A percentile compares a stretch with the other conserved stretches of the same genome.
phyloP scores from a whole-genome alignment of 2,888 invertebrate species.

The Torymus aiolomorphi region DNA sequence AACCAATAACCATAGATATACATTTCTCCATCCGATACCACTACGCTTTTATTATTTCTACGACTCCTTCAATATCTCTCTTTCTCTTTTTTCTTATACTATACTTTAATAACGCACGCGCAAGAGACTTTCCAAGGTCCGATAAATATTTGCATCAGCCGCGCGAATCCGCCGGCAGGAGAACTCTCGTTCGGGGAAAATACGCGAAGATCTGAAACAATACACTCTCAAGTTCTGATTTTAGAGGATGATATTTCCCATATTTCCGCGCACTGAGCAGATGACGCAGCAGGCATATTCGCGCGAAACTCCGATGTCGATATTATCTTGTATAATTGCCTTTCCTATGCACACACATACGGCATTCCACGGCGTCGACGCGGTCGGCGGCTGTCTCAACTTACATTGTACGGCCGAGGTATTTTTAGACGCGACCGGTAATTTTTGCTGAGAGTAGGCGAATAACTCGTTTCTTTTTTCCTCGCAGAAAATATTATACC shows the following conservation, averaged over 20 bases:
- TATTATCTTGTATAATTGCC: conserved; percentile 26
- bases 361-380: too few relatives aligned
- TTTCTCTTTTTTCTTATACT: not conserved
- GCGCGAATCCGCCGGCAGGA: not conserved
- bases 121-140: conserved; percentile 10
- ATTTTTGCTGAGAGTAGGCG: too few relatives aligned
- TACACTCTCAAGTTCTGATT: conserved; percentile 6
- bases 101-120: not conserved
- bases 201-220: conserved; percentile 25
- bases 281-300: not conserved
- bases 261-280: not conserved
- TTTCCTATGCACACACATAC: not conserved
- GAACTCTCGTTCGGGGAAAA: not conserved
- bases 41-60: not conserved
- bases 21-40: too few relatives aligned
- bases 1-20: too few relatives aligned
- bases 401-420: too few relatives aligned
- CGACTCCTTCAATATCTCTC: not conserved
- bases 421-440: too few relatives aligned
- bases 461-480: too few relatives aligned
- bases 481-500: too few relatives aligned
- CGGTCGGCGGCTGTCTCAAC: too few relatives aligned
- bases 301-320: conserved; percentile 15
- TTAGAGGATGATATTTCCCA: conserved; percentile 25
- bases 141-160: conserved; percentile 45